Percentiles rank a stretch among this genome's conserved stretches.
phyloP scores from a whole-genome alignment of 23 tunicate genomes.

The Trididemnum miniatum region DNA sequence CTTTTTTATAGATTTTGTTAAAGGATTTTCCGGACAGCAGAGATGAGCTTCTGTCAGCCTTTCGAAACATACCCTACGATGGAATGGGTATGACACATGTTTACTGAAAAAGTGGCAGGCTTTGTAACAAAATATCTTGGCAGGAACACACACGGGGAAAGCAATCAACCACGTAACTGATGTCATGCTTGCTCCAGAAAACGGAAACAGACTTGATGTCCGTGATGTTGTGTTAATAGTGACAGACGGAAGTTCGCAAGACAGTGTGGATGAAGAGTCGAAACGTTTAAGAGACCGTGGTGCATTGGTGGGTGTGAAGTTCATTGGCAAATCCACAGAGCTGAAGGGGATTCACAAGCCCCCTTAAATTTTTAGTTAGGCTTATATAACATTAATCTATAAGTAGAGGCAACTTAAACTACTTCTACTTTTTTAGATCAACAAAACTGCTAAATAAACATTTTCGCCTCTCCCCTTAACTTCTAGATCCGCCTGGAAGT shows the following conservation, averaged over 20 bases:
- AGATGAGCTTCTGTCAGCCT: neutral
- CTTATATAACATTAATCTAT: no score
- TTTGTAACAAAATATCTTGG: no score
- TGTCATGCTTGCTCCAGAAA: conserved; percentile 28
- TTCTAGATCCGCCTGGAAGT: no score
- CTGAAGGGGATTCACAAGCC: no score
- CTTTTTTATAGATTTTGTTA: conserved; percentile 13
- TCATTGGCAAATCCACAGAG: no score
- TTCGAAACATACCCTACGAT: conserved; percentile 9
- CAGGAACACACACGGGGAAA: conserved; percentile 47
- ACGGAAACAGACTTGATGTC: conserved; percentile 28
- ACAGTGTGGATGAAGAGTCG: conserved; percentile 13
- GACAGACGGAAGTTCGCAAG: conserved; percentile 47
- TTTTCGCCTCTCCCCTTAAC: no score
- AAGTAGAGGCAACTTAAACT: no score
- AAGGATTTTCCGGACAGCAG: conserved; percentile 5
- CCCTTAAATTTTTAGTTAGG: no score
- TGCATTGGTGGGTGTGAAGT: conserved; percentile 23
- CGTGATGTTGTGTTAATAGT: conserved; percentile 25
- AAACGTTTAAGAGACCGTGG: conserved; percentile 18
- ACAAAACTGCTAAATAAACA: no score
- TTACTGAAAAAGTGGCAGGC: no score
- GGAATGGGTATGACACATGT: conserved; percentile 14
- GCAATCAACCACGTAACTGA: conserved; percentile 29
- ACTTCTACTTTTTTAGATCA: no score